These are phyloP conservation scores for Scrobipalpa atriplicella DNA, from an alignment of 2,888 invertebrate genomes.

Conservation along the genomic window DNA sequence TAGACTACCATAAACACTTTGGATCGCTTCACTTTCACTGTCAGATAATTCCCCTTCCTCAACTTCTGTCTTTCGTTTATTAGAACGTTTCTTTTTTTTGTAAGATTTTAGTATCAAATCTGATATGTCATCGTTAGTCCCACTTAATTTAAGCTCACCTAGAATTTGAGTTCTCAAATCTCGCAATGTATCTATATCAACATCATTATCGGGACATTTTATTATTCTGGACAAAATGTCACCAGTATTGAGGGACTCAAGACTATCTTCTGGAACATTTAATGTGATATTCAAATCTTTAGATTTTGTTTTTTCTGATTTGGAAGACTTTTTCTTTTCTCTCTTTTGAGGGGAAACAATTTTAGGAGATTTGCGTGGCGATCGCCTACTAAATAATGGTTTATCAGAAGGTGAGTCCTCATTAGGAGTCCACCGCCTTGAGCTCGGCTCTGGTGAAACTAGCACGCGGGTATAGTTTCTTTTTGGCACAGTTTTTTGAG, in stretches of 20 bases:
- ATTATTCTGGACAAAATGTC: slow-evolving; percentile 74
- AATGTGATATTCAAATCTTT: slow-evolving; percentile 73
- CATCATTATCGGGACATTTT: slow-evolving; percentile 69
- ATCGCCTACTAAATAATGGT: slow-evolving; percentile 60
- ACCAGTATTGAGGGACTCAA: slow-evolving; percentile 67
- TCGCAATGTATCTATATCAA: slow-evolving; percentile 76
- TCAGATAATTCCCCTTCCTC: slow-evolving; percentile 78
- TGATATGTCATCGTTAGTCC: slow-evolving; percentile 71
- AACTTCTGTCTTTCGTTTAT: slow-evolving; percentile 50
- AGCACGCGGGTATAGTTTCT: slow-evolving; percentile 69
- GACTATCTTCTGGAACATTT: slow-evolving; percentile 71
- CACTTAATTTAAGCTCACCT: slow-evolving; percentile 73
- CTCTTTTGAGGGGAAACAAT: slow-evolving; percentile 57
- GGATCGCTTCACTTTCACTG: slow-evolving; percentile 74
- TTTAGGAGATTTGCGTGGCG: slow-evolving; percentile 49
- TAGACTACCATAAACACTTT: slow-evolving; percentile 70
- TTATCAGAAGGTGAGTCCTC: slow-evolving; percentile 42
- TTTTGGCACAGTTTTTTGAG: slow-evolving; percentile 42
- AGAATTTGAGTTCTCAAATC: slow-evolving; percentile 74
- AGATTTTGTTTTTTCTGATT: slow-evolving; percentile 44
- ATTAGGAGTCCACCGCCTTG: slow-evolving; percentile 45
- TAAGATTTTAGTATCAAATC: slow-evolving; percentile 74
- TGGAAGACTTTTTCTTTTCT: slow-evolving; percentile 61
- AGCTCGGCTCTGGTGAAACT: slow-evolving; percentile 61
- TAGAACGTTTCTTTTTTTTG: slow-evolving; percentile 46